Percentiles rank a stretch among this genome's conserved stretches.
Conservation (phyloP, 1,140 invertebrate genomes). For the Bombus vancouverensis region DNA sequence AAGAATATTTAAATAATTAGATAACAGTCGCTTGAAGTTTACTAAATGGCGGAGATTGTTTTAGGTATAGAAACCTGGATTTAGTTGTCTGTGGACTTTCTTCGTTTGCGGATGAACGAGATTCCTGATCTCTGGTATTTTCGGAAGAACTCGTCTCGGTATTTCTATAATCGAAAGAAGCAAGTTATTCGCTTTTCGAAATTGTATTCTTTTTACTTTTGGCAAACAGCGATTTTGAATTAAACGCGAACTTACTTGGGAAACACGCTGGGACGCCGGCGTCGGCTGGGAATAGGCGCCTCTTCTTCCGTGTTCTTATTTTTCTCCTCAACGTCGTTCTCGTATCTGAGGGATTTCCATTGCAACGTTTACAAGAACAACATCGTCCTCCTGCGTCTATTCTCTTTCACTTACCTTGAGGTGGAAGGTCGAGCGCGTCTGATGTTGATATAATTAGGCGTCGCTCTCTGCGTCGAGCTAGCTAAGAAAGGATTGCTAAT, state of each 20-base stretch:
- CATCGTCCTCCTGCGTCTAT: background rate
- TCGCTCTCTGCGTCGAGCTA: constrained; percentile 80
- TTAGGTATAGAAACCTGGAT: constrained; percentile 69
- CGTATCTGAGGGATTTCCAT: constrained; percentile 61
- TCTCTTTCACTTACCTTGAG: constrained; percentile 45
- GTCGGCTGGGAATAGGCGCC: constrained; percentile 26
- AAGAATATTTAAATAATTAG: background rate
- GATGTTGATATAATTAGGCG: constrained; percentile 86
- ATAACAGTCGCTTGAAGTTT: background rate
- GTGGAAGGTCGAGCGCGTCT: constrained; percentile 84
- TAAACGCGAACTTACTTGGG: constrained; percentile 29
- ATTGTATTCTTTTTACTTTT: too few relatives aligned
- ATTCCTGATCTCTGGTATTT: constrained; percentile 40
- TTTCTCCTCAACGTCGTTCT: constrained; percentile 73
- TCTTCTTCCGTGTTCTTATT: constrained; percentile 62
- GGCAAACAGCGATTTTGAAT: too few relatives aligned
- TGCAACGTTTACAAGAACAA: too few relatives aligned
- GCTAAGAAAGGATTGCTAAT: constrained; percentile 71
- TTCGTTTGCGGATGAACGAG: constrained; percentile 44
- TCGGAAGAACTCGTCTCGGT: background rate
- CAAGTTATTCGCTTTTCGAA: background rate
- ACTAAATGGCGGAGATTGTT: too few relatives aligned
- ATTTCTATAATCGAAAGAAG: background rate
- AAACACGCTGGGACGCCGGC: constrained; percentile 52
- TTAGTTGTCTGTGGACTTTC: constrained; percentile 65